These are phyloP conservation scores for Rhopalosiphum maidis DNA, from an alignment of 1,140 invertebrate genomes.

Conservation along the genomic window DNA sequence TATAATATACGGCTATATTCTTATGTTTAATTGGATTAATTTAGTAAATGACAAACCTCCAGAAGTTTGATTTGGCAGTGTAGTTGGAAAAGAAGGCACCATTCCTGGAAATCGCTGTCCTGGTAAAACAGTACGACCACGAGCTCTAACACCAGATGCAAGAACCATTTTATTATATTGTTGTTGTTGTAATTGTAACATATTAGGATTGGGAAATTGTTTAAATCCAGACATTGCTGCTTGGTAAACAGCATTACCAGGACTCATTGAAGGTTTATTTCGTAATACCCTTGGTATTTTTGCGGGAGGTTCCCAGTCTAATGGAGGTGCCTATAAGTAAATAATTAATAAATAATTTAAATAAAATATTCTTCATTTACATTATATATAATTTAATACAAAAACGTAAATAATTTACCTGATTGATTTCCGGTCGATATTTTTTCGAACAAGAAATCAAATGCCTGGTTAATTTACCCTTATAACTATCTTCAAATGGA, in stretches of 20 bases:
- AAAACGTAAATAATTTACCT: constrained; percentile 58
- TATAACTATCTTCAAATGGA: constrained; percentile 93
- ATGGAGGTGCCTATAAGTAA: constrained; percentile 73
- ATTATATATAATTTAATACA: neutral
- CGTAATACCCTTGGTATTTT: constrained; percentile 82
- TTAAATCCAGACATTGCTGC: constrained; percentile 62
- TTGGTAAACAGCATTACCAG: constrained; percentile 61
- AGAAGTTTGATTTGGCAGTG: constrained; percentile 48
- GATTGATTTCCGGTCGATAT: constrained; percentile 84
- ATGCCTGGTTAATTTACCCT: constrained; percentile 90
- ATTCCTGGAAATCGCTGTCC: constrained; percentile 50
- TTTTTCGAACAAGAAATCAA: constrained; percentile 88
- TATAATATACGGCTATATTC: no score
- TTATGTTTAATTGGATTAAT: neutral
- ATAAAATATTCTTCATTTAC: neutral
- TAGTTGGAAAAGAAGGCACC: constrained; percentile 45
- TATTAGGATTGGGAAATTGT: constrained; percentile 62
- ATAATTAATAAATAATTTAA: neutral
- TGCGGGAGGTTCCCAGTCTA: constrained; percentile 90
- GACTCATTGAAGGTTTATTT: constrained; percentile 64
- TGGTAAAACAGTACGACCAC: constrained; percentile 39
- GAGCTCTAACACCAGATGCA: constrained; percentile 38
- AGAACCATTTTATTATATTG: constrained; percentile 56
- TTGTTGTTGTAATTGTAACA: constrained; percentile 54
- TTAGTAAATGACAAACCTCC: constrained; percentile 1